Conservation (phyloP, 2,888 invertebrate species). For the Dysmachus trigonus region DNA sequence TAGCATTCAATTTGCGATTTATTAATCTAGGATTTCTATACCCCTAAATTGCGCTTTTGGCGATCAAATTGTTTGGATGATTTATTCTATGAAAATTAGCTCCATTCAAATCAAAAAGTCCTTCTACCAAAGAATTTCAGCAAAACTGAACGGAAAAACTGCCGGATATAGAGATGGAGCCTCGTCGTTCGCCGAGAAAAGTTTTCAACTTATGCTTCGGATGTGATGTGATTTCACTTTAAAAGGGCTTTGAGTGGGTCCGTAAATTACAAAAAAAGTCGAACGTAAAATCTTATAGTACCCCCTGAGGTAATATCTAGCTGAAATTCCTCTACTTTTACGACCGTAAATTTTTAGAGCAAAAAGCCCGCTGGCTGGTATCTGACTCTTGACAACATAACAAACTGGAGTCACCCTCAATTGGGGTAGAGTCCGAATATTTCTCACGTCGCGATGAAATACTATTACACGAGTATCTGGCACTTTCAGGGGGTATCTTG, state of each 20-base stretch:
- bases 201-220: background rate
- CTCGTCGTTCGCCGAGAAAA: background rate
- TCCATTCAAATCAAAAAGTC: background rate
- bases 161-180: background rate
- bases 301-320: slow-evolving; percentile 15
- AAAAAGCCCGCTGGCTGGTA: slow-evolving; percentile 2
- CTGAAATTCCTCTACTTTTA: slow-evolving; percentile 5
- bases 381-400: background rate
- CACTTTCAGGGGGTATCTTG: background rate
- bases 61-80: slow-evolving; percentile 8
- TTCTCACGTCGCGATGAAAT: slow-evolving; percentile 38
- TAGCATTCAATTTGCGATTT: background rate
- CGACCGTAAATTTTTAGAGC: slow-evolving; percentile 31
- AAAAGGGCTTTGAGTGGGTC: slow-evolving; percentile 7
- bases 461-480: background rate
- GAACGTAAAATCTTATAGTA: slow-evolving; percentile 3
- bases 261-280: background rate
- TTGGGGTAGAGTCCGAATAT: slow-evolving; percentile 3
- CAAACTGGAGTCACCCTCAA: background rate
- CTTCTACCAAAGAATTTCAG: background rate
- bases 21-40: background rate
- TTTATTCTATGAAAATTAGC: background rate
- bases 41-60: background rate
- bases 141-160: background rate
- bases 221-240: slow-evolving; percentile 15